These are phyloP conservation scores for Calonectris borealis DNA, from an alignment of 2,113 vertebrate species.

Conservation along the genomic window DNA sequence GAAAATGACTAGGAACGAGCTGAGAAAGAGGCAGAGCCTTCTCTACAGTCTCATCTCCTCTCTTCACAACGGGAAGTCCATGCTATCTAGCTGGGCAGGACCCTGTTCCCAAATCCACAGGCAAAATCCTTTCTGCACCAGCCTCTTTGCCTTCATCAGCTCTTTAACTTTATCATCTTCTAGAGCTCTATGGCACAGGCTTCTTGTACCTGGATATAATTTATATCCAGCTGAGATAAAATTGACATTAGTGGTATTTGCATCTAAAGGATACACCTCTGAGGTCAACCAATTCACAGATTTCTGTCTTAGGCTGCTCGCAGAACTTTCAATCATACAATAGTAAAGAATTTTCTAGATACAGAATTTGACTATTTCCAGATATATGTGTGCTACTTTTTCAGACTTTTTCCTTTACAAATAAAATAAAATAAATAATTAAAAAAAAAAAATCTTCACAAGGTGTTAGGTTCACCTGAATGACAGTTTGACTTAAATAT, in stretches of 20 bases:
- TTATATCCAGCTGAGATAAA: not conserved
- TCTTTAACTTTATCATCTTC: not conserved
- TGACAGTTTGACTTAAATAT: not conserved
- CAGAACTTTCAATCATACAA: not conserved
- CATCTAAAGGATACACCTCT: not conserved
- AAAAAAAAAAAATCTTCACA: not conserved
- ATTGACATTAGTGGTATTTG: not conserved
- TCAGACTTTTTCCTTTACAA: not conserved
- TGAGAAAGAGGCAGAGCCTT: not conserved
- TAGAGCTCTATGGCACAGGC: not conserved
- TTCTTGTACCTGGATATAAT: not conserved
- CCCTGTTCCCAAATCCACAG: not conserved
- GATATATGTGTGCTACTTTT: not conserved
- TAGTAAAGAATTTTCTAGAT: not conserved
- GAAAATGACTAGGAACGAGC: not conserved
- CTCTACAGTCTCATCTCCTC: not conserved
- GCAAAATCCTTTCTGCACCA: not conserved
- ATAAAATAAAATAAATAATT: not conserved
- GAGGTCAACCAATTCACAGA: not conserved
- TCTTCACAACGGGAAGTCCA: fast-evolving
- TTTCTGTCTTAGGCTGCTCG: not conserved
- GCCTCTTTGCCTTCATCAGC: not conserved
- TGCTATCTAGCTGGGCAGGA: not conserved
- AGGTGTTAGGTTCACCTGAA: not conserved
- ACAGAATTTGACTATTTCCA: not conserved